Evolutionary conservation across 1,140 invertebrate genomes (phyloP), one percentile per base, ranked within the genome.

Genomic region (Bombus affinis): DNA sequence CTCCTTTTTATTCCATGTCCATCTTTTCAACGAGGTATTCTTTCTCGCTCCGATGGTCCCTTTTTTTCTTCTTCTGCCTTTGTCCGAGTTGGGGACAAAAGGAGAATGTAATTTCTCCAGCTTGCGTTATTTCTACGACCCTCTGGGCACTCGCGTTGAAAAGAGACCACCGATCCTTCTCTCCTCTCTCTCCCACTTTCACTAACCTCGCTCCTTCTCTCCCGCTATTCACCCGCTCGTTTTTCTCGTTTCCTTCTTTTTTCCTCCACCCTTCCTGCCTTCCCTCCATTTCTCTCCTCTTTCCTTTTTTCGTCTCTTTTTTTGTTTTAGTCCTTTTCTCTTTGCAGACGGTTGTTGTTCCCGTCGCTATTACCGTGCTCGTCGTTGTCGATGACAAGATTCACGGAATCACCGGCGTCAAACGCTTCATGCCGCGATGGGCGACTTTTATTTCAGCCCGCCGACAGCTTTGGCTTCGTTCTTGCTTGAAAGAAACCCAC

Each of bases 71-170:
- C 65, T 68, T 62, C 35, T 80, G 70, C 74, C 89, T 90, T 90
- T 90, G 88, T 90, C 88, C 88, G 87, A 84, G 72, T 76, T 77
- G 76, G 59, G 89, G 89, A 90, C 89, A 90, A 90, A 90, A 90
- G 89, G 86, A 90, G 89, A 90, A 90, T 82, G 89, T 90, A 90
- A 90, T 90, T 90, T 82, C 89, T 90, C 76, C 86, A 88, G 87
- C 86, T 90, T 90, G 86, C 86, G 89, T 88, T 90, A 90, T 89
- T 90, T 86, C 88, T 89, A 89, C 88, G 88, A 89, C 72, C 81
- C 88, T 78, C 88, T 89, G 72, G 88, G 88, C 88, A 75, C 66
- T 66, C 25, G 83, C 70, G 81, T 83, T 76, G 85, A 81, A 89
- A 88, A 86, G 83, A 89, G 86, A 86, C 72, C 73, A 28, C 37